Conservation (phyloP, 2,888 invertebrate species). For the Disparrhopalites patrizii region DNA sequence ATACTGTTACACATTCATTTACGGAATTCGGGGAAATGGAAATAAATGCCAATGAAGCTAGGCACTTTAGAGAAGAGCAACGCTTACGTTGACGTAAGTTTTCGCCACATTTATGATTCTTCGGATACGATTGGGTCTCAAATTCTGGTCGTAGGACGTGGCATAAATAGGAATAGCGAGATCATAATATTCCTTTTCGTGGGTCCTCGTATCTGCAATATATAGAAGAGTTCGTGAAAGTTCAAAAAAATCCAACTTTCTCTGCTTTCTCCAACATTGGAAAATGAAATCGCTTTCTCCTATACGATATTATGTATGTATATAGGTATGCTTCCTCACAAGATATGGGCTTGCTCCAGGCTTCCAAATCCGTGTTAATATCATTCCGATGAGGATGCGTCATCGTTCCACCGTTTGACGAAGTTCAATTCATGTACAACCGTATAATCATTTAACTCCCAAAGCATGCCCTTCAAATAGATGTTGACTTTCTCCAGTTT, state of each 20-base stretch:
- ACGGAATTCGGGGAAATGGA: neutral
- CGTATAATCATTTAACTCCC: too few relatives aligned
- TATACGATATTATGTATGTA: too few relatives aligned
- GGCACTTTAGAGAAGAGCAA: neutral
- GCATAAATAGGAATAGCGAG: neutral
- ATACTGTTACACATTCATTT: neutral
- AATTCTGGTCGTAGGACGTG: neutral
- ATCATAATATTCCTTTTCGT: neutral
- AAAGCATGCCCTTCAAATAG: too few relatives aligned
- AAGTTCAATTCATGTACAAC: too few relatives aligned
- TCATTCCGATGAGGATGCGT: too few relatives aligned
- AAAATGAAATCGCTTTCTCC: too few relatives aligned
- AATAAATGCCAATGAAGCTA: too few relatives aligned
- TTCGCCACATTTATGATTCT: neutral
- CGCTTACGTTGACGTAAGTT: neutral
- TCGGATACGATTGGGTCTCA: neutral
- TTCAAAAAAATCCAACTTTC: too few relatives aligned
- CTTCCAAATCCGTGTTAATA: too few relatives aligned
- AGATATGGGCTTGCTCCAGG: neutral
- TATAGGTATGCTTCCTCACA: neutral
- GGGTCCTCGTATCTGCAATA: neutral
- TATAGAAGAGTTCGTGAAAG: neutral
- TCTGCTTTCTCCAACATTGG: neutral
- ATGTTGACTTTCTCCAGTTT: too few relatives aligned
- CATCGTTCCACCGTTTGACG: too few relatives aligned